These are phyloP conservation scores for Furnarius figulus DNA, from an alignment of 2,113 vertebrate species.

Conservation along the genomic window DNA sequence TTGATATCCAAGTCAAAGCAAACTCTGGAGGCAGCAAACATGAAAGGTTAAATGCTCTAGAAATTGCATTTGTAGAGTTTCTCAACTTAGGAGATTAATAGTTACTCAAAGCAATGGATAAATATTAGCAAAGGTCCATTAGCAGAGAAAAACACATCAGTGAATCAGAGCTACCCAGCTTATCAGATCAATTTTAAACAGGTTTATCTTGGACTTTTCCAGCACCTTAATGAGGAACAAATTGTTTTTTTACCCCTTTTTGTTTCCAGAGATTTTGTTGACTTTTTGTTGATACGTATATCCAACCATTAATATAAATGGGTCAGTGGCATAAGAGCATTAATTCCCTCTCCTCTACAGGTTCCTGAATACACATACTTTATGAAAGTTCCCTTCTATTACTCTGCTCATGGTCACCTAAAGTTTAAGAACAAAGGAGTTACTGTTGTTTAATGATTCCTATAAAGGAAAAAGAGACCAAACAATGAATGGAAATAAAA, in stretches of 20 bases:
- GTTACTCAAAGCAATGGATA: constrained; percentile 75
- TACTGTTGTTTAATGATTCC: neutral
- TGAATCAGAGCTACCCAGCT: constrained; percentile 62
- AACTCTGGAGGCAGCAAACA: constrained; percentile 56
- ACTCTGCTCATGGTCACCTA: constrained; percentile 32
- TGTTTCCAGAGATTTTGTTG: constrained; percentile 60
- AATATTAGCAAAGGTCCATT: constrained; percentile 78
- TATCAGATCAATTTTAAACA: constrained; percentile 82
- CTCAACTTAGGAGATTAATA: constrained; percentile 74
- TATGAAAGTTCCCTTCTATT: constrained; percentile 58
- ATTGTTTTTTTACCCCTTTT: constrained; percentile 51
- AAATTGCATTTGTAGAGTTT: constrained; percentile 74
- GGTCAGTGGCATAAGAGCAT: constrained; percentile 32
- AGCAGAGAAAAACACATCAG: constrained; percentile 70
- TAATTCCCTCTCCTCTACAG: constrained; percentile 58
- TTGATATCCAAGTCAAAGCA: constrained; percentile 47
- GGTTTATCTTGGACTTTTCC: constrained; percentile 75
- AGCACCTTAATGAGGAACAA: constrained; percentile 73
- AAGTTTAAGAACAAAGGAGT: neutral
- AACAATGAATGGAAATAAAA: neutral
- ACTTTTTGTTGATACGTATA: constrained; percentile 67
- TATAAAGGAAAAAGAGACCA: neutral
- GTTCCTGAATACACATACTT: constrained; percentile 32
- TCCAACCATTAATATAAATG: constrained; percentile 69
- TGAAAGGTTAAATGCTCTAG: constrained; percentile 72